Evolutionary conservation across 2,797 vertebrate species (phyloP).

Genomic region (Enoplosus armatus): DNA sequence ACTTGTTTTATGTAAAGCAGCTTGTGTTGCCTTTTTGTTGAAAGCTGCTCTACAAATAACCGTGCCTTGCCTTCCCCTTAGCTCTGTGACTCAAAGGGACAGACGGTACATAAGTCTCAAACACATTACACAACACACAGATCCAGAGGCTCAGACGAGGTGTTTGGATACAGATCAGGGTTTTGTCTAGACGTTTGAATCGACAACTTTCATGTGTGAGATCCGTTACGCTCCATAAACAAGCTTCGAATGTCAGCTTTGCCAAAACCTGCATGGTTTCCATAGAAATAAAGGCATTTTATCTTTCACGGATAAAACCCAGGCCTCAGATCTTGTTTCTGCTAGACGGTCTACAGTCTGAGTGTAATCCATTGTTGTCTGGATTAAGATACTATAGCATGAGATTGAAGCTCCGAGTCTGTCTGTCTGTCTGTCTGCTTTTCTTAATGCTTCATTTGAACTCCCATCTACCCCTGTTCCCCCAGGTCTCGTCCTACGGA

Average conservation of each 20-base stretch:
- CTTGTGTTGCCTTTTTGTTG: not conserved
- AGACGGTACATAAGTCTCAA: not conserved
- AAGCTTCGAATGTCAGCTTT: constrained; percentile 12
- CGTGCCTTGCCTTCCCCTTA: not conserved
- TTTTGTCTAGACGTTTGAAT: constrained; percentile 16
- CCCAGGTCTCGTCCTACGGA: constrained; percentile 94
- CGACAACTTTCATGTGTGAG: constrained; percentile 27
- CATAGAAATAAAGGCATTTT: not conserved
- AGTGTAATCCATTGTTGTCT: constrained; percentile 32
- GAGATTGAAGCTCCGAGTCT: not conserved
- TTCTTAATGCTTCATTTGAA: not conserved
- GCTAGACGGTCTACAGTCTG: constrained; percentile 18
- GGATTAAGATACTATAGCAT: not conserved
- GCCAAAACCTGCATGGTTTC: constrained; percentile 12
- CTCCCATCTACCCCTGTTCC: not conserved
- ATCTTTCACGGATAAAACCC: not conserved
- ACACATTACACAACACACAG: not conserved
- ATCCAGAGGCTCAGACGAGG: constrained; percentile 20
- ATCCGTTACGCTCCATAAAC: constrained; percentile 26
- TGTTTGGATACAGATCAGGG: constrained; percentile 38
- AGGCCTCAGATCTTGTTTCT: constrained; percentile 6
- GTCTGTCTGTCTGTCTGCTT: not conserved
- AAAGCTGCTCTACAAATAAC: not conserved
- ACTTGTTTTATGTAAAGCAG: not conserved
- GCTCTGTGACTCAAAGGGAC: not conserved